Base-by-base conservation (phyloP, 2,797 vertebrate genomes). In the Galagoides demidoff region DNA sequence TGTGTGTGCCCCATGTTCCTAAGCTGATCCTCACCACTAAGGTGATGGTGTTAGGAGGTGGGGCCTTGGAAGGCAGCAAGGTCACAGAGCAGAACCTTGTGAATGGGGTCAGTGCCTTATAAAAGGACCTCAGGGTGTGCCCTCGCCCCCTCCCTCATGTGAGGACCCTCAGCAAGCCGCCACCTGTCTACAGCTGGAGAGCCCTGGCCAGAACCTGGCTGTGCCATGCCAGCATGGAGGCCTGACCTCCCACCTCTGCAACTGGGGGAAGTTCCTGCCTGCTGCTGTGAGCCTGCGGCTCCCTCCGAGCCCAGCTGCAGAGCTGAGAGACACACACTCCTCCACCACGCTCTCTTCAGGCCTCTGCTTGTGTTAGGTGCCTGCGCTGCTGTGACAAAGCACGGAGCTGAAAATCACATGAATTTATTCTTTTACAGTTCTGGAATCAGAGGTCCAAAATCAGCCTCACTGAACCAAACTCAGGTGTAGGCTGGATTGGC, bases 301-400 rank as follows among this genome's bases (percentile, higher is more conserved):
- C n/a, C 16, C 66, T 34, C 16, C 31, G 16, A 19, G 66, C n/a
- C 9, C 6, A 19, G n/a, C n/a, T 4, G n/a, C 19, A 3, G 66
- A 37, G 19, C 66, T 34, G n/a, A 8, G 8, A 10, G 19, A 34
- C n/a, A 34, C 7, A 5, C 55, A 13, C 34, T 2, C 59, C 16
- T 2, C 9, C 2, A 6, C 20, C 78, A 1, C 3, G 5, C 13
- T 13, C 29, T 61, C 25, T 7, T 39, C 6, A 20, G 39, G 5
- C n/a, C 81, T 49, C 64, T 4, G 43, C 8, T 1, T 13, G 22
- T 3, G 1, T 34, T 34, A 4, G 23, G 25, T 61, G 27, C 82
- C 37, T 14, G 1, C 13, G 43, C 31, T 49, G 20, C 22, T 37
- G 22, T 45, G 9, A 66, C 39, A 23, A 45, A 23, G 34, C 10